Base-by-base conservation (phyloP, 30 jellyfish, hydroid and myxozoan species). In the Sanderia malayensis region DNA sequence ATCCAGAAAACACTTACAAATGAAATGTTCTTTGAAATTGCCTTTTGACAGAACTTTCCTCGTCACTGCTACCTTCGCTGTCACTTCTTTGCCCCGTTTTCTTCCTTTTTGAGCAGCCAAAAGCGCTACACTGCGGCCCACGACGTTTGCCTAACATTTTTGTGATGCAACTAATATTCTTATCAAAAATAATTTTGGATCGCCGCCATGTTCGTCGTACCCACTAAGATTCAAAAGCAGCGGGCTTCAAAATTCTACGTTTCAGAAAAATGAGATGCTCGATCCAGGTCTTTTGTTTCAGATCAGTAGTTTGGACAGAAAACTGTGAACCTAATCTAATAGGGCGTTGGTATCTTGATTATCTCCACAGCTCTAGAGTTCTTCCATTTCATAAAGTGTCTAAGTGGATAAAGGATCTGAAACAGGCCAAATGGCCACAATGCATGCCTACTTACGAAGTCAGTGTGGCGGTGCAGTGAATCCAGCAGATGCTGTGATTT, bases 211-310 rank as follows among this genome's bases (percentile, higher is more conserved):
- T 15, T 8, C 15, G n/a, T n/a, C n/a, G n/a, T n/a, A n/a, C n/a
- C n/a, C n/a, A n/a, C n/a, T n/a, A n/a, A n/a, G n/a, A n/a, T n/a
- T n/a, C n/a, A n/a, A n/a, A n/a, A n/a, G n/a, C n/a, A n/a, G n/a
- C n/a, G n/a, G n/a, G n/a, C n/a, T n/a, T n/a, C n/a, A n/a, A n/a
- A n/a, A n/a, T n/a, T n/a, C n/a, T n/a, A n/a, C n/a, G n/a, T n/a
- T n/a, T 8, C 15, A 9, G 64, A 62, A 57, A 8, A 57, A 24
- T 57, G n/a, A 20, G 68, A 6, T 57, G 68, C 68, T 57, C 68
- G 68, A 57, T 57, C 68, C 68, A 57, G n/a, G 68, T 57, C 68
- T 19, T 57, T 57, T 57, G 8, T 57, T 57, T n/a, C 19, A 57
- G 68, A 57, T 57, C 68, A n/a, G 68, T 57, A 37, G 52, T 37